Base-by-base conservation (phyloP, 2,888 invertebrate genomes). In the Metellina segmentata region DNA sequence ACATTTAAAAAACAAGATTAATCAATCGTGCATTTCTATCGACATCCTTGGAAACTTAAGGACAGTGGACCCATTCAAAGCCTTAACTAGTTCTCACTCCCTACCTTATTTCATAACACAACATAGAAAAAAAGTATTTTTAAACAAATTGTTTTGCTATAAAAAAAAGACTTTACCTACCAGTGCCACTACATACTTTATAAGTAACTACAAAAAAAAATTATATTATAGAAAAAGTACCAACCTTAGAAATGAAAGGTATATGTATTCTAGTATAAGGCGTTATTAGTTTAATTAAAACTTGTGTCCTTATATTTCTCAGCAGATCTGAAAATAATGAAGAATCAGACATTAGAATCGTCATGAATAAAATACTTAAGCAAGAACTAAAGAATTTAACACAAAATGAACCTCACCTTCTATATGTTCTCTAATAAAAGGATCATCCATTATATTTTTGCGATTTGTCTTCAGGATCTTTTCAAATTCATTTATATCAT, bases 201-300 rank as follows among this genome's bases (percentile, higher is more conserved):
- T 34, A 34, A 34, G 1, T 34, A 34, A 34, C 34, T 34, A 34
- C 34, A 34, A 34, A 34, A 2, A 34, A 34, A 4, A 34, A 2
- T 34, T 34, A 1, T 34, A 34, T 34, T 34, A 34, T 34, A 4
- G n/a, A 78, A 86, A 77, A 19, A 49, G n/a, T 72, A 90, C 93
- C 93, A 93, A 95, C 95, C 94, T 97, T 97, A 70, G 99, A 99
- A 95, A 99, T 98, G 95, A 99, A 99, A 7, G 98, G 98, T 95
- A 99, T 98, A 95, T 98, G 98, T 94, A 99, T 99, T 94, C 98
- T 97, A 78, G 99, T 99, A 95, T 99, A 99, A 0, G 99, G 99
- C 91, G 98, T 98, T 94, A 99, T 99, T 93, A 99, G 96, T 95
- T 99, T 99, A 93, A 99, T 98, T 92, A 99, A 96, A 93, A 99